Percentiles rank a stretch among this genome's conserved stretches.
These are phyloP conservation scores for Xestoiulus laeticollis DNA, from an alignment of 2,888 invertebrate genomes.

Conservation along the genomic window DNA sequence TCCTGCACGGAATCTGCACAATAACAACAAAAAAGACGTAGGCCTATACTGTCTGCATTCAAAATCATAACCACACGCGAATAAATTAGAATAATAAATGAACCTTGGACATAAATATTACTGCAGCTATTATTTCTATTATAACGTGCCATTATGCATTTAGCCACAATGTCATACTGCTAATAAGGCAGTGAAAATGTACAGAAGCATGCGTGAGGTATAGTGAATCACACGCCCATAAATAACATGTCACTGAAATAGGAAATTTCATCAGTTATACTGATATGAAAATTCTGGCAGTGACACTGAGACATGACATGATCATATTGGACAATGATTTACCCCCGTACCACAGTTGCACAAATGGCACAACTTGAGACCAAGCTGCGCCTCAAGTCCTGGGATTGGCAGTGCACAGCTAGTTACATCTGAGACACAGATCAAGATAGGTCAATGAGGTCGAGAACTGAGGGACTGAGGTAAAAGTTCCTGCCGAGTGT, in stretches of 20 bases:
- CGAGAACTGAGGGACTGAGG: too few species aligned
- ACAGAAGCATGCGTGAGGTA: neutral
- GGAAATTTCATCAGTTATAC: too few species aligned
- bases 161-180: neutral
- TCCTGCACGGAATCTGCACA: neutral
- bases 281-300: neutral
- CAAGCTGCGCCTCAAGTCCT: too few species aligned
- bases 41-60: neutral
- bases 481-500: too few species aligned
- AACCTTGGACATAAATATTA: conserved; percentile 16
- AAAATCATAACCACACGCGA: neutral
- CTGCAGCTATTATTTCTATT: neutral
- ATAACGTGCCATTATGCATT: neutral
- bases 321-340: too few species aligned
- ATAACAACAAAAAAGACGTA: neutral
- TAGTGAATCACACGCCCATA: neutral
- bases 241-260: neutral
- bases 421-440: neutral
- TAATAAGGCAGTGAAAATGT: neutral
- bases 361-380: too few species aligned
- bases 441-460: too few species aligned
- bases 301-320: neutral
- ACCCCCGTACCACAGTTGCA: too few species aligned
- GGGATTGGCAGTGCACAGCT: too few species aligned
- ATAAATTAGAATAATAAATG: conserved; percentile 1